These are phyloP conservation scores for Synergus umbraculus DNA, from an alignment of 2,888 invertebrate genomes.

Conservation along the genomic window DNA sequence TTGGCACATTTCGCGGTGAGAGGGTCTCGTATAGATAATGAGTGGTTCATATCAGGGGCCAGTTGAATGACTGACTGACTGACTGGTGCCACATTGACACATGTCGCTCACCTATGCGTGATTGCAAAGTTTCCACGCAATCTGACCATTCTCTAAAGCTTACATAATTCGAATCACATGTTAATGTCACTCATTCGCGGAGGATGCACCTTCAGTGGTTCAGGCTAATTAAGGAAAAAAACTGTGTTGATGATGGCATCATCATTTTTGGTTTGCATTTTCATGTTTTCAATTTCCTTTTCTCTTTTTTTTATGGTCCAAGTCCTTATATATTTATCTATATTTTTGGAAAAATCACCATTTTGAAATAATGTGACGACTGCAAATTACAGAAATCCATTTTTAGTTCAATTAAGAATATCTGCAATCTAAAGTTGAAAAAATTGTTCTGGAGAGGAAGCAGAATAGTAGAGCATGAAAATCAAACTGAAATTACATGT, in stretches of 20 bases:
- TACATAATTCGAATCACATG: slow-evolving; percentile 21
- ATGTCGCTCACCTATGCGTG: slow-evolving; percentile 46
- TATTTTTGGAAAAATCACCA: no score
- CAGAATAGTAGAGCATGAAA: neutral
- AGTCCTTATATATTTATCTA: neutral
- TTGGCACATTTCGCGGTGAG: slow-evolving; percentile 60
- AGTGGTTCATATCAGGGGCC: slow-evolving; percentile 64
- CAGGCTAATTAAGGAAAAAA: neutral
- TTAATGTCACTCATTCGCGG: neutral
- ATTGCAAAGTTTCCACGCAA: slow-evolving; percentile 33
- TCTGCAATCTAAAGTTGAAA: neutral
- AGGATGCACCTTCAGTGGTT: slow-evolving; percentile 12
- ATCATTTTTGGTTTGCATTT: neutral
- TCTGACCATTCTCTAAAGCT: slow-evolving; percentile 27
- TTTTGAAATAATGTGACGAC: no score
- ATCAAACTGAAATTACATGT: neutral
- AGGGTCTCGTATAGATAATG: slow-evolving; percentile 65
- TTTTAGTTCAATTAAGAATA: neutral
- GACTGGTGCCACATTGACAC: slow-evolving; percentile 57
- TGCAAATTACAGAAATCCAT: no score
- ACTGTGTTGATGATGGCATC: neutral
- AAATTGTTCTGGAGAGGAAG: neutral
- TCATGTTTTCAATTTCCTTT: neutral
- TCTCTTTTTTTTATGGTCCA: neutral
- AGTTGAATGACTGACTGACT: slow-evolving; percentile 52